Evolutionary conservation across 2,888 invertebrate species (phyloP).

Genomic region (Lydus trimaculatus): DNA sequence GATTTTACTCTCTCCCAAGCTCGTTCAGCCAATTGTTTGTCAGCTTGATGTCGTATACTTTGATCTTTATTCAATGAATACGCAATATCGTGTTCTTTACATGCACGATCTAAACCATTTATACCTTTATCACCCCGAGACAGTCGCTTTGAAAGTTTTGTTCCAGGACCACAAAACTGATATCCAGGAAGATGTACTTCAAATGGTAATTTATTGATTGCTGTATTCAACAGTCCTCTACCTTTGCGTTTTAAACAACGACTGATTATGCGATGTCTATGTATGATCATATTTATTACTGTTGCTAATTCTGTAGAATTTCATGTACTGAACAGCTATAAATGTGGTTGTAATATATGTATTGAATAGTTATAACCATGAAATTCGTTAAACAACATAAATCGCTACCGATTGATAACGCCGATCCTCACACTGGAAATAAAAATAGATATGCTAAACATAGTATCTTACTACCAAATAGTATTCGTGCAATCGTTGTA

Average conservation of each 20-base stretch:
- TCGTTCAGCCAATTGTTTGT: conserved; percentile 48
- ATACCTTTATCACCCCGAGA: conserved; percentile 49
- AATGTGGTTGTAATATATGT: conserved; percentile 14
- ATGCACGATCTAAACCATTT: conserved; percentile 48
- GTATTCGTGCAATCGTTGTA: too few relatives aligned
- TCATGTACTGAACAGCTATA: conserved; percentile 9
- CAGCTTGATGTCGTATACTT: conserved; percentile 48
- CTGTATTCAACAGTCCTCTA: conserved; percentile 29
- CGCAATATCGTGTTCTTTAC: conserved; percentile 51
- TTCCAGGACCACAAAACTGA: conserved; percentile 42
- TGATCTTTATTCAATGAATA: conserved; percentile 39
- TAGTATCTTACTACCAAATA: too few relatives aligned
- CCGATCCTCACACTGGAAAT: too few relatives aligned
- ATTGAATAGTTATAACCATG: not conserved
- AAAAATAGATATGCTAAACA: conserved; percentile 18
- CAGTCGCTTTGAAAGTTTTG: conserved; percentile 44
- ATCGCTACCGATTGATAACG: too few relatives aligned
- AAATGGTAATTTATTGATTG: conserved; percentile 35
- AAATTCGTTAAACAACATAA: not conserved
- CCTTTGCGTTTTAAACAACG: conserved; percentile 10
- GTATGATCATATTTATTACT: conserved; percentile 19
- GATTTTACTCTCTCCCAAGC: conserved; percentile 45
- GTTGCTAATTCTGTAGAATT: not conserved
- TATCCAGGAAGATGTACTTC: conserved; percentile 38
- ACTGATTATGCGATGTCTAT: not conserved